A percentile compares a stretch with the other conserved stretches of the same genome.
Conservation (phyloP, 2,888 invertebrate genomes). For the Cheilosia pagana region DNA sequence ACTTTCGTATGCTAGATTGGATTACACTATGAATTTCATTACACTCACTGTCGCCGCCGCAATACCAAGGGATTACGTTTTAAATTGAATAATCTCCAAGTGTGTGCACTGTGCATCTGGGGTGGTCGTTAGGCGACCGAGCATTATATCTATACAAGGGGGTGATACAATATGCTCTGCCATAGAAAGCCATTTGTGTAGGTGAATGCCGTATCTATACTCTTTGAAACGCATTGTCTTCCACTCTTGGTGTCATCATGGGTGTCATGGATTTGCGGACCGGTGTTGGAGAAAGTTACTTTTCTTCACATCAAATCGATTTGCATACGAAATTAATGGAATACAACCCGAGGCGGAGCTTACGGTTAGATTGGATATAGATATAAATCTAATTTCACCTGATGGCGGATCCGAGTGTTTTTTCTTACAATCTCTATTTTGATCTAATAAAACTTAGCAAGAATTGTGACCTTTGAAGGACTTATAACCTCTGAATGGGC, state of each 20-base stretch:
- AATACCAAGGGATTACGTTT: constrained; percentile 67
- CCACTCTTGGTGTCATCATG: background rate
- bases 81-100: constrained; percentile 70
- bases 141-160: too few species aligned
- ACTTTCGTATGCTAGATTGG: constrained; percentile 64
- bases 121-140: background rate
- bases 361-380: background rate
- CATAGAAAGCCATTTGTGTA: too few species aligned
- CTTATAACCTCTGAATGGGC: too few species aligned
- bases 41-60: constrained; percentile 67
- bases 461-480: too few species aligned
- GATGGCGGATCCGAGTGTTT: too few species aligned
- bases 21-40: constrained; percentile 73
- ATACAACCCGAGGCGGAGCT: constrained; percentile 1
- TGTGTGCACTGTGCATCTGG: constrained; percentile 54
- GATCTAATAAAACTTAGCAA: too few species aligned
- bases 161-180: too few species aligned
- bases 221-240: background rate
- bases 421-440: too few species aligned
- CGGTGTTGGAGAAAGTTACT: constrained; percentile 16
- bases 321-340: constrained; percentile 27
- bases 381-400: background rate
- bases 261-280: constrained; percentile 7
- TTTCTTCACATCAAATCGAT: constrained; percentile 24
- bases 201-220: too few species aligned